Percentiles rank a stretch among this genome's conserved stretches.
phyloP scores from a whole-genome alignment of 2,113 vertebrate species.

The Accipiter cooperii region DNA sequence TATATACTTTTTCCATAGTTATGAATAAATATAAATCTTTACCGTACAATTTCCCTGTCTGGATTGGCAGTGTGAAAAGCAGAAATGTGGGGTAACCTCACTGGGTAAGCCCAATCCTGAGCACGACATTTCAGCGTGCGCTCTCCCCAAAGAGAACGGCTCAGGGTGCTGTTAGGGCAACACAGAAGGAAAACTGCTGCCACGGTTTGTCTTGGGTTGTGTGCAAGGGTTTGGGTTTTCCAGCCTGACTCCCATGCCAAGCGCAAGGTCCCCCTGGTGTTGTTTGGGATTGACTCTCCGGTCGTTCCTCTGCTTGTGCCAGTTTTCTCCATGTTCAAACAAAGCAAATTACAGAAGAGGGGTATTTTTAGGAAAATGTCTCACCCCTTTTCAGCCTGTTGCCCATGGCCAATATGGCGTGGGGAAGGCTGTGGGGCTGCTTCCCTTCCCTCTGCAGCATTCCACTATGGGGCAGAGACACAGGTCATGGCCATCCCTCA shows the following conservation, averaged over 20 bases:
- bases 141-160: neutral
- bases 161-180: neutral
- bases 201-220: neutral
- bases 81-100: neutral
- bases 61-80: neutral
- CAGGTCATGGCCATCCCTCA: neutral
- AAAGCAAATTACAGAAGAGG: neutral
- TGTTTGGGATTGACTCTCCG: neutral
- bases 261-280: neutral
- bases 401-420: too few species aligned
- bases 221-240: neutral
- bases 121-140: fast-evolving
- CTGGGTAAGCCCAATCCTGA: neutral
- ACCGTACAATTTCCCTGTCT: neutral
- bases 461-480: fast-evolving
- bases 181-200: neutral
- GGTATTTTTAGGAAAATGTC: neutral
- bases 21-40: neutral
- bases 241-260: neutral
- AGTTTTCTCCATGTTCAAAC: neutral
- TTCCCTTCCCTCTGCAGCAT: neutral
- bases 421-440: neutral
- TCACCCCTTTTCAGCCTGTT: neutral
- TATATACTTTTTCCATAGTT: neutral
- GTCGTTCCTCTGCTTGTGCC: neutral